Evolutionary conservation across 2,888 invertebrate genomes (phyloP), one percentile per base, ranked within the genome.

Genomic region (Chesias legatella): DNA sequence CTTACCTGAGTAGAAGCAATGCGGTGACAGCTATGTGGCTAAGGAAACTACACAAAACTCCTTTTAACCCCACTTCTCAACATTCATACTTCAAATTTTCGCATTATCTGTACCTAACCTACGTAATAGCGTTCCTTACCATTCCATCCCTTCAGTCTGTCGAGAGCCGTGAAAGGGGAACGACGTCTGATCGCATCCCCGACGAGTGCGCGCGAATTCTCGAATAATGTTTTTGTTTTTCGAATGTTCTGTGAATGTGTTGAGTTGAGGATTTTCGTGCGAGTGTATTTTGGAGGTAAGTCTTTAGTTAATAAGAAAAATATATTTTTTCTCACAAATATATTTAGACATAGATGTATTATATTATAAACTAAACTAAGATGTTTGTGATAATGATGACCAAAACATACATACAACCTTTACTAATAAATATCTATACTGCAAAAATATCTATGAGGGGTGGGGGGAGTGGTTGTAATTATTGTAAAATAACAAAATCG

Each of bases 161-260:
- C 25, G 10, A 2, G 7, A 17, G 28, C 29, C 33, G 29, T 13
- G 11, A 26, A 8, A 10, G 36, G n/a, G 33, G 5, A 13, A 10
- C 6, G 26, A 36, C 40, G 35, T 41, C 20, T 27, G 36, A 33
- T 7, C 1, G 6, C 2, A 1, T 10, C 11, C 30, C 4, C 8
- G 22, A 4, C 13, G 17, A 29, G 24, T 30, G 40, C 45, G 25
- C 29, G 33, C 20, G 34, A 28, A 39, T 27, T n/a, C 29, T 21
- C 29, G 40, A 35, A 35, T 30, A 13, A 44, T 33, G 23, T 36
- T 36, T 40, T 22, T 28, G 23, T 21, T 25, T 21, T 23, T 6
- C 9, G 7, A 33, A 21, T 28, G 39, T 31, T 39, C 21, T 39
- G 35, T 44, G 34, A 7, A n/a, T 28, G 43, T 44, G 43, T 20